These are phyloP conservation scores for Vombatus ursinus DNA, from an alignment of 2,113 vertebrate species.

Conservation along the genomic window DNA sequence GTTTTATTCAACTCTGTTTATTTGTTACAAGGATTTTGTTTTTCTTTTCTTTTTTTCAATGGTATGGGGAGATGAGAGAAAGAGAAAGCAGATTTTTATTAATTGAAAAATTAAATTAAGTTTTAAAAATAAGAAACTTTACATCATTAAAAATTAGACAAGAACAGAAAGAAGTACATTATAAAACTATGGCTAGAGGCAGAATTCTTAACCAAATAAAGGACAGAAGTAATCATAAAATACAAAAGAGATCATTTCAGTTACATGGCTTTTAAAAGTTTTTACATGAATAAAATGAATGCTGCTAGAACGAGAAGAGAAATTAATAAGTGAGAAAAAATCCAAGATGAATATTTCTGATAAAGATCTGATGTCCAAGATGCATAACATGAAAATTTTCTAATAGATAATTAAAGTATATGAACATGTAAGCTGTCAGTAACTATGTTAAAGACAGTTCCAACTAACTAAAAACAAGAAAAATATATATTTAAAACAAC, in stretches of 20 bases:
- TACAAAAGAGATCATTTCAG: not conserved
- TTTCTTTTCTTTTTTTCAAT: not conserved
- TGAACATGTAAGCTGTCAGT: not conserved
- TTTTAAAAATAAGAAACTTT: not conserved
- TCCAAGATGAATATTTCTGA: not conserved
- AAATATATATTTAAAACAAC: not conserved
- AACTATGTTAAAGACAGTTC: not conserved
- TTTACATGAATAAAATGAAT: not conserved
- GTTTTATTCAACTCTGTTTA: not conserved
- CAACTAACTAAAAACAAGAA: not conserved
- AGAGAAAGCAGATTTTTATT: not conserved
- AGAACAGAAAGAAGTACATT: not conserved
- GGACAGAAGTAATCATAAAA: not conserved
- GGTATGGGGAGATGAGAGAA: not conserved
- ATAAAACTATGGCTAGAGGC: not conserved
- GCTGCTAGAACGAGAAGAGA: not conserved
- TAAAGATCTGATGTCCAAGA: not conserved
- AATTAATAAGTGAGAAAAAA: not conserved
- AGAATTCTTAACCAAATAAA: not conserved
- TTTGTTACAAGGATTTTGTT: not conserved
- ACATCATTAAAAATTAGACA: not conserved
- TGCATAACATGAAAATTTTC: not conserved
- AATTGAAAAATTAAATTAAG: not conserved
- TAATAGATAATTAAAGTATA: not conserved
- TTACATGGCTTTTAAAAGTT: no score